These are phyloP conservation scores for Drosophila recens DNA, from an alignment of 2,888 invertebrate genomes.

Conservation along the genomic window DNA sequence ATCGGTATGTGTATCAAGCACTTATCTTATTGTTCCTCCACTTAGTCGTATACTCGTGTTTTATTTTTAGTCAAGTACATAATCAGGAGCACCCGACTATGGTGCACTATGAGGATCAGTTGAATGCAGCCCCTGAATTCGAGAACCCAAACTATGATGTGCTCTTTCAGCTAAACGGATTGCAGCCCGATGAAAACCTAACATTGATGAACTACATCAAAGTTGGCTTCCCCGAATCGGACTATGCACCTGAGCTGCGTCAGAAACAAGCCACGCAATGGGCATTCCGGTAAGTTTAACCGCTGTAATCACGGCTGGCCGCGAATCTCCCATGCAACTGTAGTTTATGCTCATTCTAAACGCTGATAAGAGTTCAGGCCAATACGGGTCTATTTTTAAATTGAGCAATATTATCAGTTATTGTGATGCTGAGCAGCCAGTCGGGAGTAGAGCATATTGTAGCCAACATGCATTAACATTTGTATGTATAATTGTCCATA, in stretches of 20 bases:
- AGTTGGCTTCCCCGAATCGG: constrained; percentile 91
- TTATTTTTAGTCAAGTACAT: constrained; percentile 50
- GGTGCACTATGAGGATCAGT: constrained; percentile 91
- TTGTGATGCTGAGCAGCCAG: constrained; percentile 20
- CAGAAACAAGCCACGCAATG: constrained; percentile 96
- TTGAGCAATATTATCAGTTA: constrained; percentile 1
- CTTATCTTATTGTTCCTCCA: no score
- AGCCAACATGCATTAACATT: constrained; percentile 24
- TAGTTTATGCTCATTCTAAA: not conserved
- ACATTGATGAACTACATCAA: constrained; percentile 86
- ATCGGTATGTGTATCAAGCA: constrained; percentile 89
- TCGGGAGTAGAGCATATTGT: constrained; percentile 16
- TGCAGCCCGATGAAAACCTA: constrained; percentile 81
- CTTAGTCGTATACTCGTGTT: not conserved
- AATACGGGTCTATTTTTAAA: not conserved
- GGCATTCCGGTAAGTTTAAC: constrained; percentile 90
- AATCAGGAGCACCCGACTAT: constrained; percentile 39
- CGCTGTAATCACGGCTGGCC: constrained; percentile 12
- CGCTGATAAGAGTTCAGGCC: constrained; percentile 20
- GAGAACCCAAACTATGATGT: constrained; percentile 95
- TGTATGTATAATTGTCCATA: constrained; percentile 39
- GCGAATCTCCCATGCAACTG: not conserved
- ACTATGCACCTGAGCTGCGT: constrained; percentile 93
- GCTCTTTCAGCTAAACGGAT: constrained; percentile 90
- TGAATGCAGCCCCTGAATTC: constrained; percentile 93